Evolutionary conservation across 2,113 vertebrate genomes (phyloP).

Genomic region (Cranoglanis bouderius): DNA sequence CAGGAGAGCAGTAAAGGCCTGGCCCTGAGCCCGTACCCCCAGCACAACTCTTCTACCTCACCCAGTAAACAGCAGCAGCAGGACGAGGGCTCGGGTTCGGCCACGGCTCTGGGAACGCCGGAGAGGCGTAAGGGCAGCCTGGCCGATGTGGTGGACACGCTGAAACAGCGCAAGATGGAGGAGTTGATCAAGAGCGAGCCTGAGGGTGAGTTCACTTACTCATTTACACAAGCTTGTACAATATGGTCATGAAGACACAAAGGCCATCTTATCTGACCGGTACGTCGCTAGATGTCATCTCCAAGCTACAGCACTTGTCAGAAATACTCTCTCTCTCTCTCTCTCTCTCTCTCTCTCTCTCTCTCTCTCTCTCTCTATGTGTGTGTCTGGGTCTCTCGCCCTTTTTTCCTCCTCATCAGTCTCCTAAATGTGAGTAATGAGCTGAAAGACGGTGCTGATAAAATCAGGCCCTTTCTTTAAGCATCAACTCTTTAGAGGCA

Average conservation of each 20-base stretch:
- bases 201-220: conserved; percentile 81
- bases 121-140: conserved; percentile 97
- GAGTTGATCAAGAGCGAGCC: conserved; percentile 98
- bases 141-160: conserved; percentile 95
- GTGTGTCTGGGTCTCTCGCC: neutral
- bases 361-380: conserved; percentile 34
- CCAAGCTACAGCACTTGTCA: neutral
- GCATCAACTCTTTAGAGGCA: conserved; percentile 67
- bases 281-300: neutral
- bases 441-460: conserved; percentile 14
- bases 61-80: conserved; percentile 84
- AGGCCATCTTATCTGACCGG: neutral
- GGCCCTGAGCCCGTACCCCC: conserved; percentile 88
- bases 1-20: conserved; percentile 91
- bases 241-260: neutral
- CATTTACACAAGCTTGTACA: neutral
- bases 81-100: conserved; percentile 83
- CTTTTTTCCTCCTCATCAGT: conserved; percentile 38
- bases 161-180: conserved; percentile 99
- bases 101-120: conserved; percentile 86
- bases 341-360: conserved; percentile 19
- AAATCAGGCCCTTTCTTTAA: conserved; percentile 42
- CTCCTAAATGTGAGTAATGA: conserved; percentile 49
- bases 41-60: conserved; percentile 98
- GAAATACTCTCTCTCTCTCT: conserved; percentile 34